Evolutionary conservation across 2,113 vertebrate species (phyloP).

Genomic region (Tragelaphus buxtoni): DNA sequence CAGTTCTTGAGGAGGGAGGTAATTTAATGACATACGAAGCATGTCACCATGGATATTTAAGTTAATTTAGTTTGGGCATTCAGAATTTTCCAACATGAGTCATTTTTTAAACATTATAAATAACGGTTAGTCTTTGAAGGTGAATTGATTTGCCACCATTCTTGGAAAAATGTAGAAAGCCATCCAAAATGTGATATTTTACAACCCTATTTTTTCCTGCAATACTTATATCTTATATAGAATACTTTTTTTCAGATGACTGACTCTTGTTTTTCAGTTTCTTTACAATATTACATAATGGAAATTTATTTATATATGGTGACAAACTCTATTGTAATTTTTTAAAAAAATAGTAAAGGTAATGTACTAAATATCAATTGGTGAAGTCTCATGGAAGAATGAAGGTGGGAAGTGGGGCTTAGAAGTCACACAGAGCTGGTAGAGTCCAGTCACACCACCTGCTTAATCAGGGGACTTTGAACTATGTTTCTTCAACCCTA

Average conservation of each 20-base stretch:
- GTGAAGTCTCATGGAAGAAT: neutral
- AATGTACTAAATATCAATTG: neutral
- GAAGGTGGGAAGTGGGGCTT: neutral
- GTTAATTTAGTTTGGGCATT: slow-evolving; percentile 36
- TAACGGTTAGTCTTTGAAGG: slow-evolving; percentile 26
- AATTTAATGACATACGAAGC: neutral
- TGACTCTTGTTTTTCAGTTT: neutral
- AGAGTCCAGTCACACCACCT: neutral
- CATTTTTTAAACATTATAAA: slow-evolving; percentile 49
- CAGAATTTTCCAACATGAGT: slow-evolving; percentile 45
- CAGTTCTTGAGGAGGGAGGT: neutral
- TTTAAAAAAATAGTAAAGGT: neutral
- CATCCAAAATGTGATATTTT: neutral
- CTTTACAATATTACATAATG: neutral
- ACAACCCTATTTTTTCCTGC: neutral
- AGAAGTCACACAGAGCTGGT: neutral
- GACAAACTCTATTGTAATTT: neutral
- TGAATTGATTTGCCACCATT: slow-evolving; percentile 28
- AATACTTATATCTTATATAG: neutral
- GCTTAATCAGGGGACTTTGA: neutral
- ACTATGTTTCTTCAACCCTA: neutral
- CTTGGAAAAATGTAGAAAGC: slow-evolving; percentile 34
- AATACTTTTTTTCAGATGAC: neutral
- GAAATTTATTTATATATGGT: neutral
- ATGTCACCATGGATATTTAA: slow-evolving; percentile 50